Evolutionary conservation across 2,888 invertebrate genomes (phyloP).

Genomic region (Melanostoma mellinum): DNA sequence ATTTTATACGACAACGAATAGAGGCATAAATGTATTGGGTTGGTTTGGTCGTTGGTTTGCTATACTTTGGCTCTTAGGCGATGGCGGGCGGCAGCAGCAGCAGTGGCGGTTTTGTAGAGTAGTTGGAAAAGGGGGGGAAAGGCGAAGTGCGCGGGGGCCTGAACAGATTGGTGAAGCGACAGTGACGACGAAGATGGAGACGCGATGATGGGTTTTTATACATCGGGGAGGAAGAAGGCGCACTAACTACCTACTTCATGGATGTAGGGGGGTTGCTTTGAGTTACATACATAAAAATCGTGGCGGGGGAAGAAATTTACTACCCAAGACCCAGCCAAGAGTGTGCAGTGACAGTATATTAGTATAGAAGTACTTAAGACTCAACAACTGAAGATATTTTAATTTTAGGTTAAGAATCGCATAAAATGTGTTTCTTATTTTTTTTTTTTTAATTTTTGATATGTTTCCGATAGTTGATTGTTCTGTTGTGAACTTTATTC

Average conservation of each 20-base stretch:
- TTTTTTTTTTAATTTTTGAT: not conserved
- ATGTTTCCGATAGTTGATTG: no score
- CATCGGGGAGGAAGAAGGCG: constrained; percentile 35
- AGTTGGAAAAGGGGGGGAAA: not conserved
- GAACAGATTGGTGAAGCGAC: constrained; percentile 40
- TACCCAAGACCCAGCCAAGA: constrained; percentile 5
- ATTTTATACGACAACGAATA: constrained; percentile 15
- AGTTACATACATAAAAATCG: constrained; percentile 43
- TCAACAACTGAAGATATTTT: constrained; percentile 28
- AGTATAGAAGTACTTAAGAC: constrained; percentile 44
- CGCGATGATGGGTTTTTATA: constrained; percentile 27
- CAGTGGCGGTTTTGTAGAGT: constrained; percentile 11
- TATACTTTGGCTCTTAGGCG: constrained; percentile 33
- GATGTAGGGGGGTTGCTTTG: constrained; percentile 35
- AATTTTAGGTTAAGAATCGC: constrained; percentile 43
- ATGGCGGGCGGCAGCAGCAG: constrained; percentile 10
- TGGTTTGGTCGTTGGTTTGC: constrained; percentile 39
- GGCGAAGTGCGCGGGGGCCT: not conserved
- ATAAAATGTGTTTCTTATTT: constrained; percentile 8
- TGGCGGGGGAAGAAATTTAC: constrained; percentile 17
- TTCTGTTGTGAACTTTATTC: no score
- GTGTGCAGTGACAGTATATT: constrained; percentile 30
- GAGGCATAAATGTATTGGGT: constrained; percentile 63
- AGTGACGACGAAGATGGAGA: constrained; percentile 32
- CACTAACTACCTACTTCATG: constrained; percentile 46